phyloP scores from a whole-genome alignment of 2,113 vertebrate genomes.

The Brachyhypopomus occidentalis region DNA sequence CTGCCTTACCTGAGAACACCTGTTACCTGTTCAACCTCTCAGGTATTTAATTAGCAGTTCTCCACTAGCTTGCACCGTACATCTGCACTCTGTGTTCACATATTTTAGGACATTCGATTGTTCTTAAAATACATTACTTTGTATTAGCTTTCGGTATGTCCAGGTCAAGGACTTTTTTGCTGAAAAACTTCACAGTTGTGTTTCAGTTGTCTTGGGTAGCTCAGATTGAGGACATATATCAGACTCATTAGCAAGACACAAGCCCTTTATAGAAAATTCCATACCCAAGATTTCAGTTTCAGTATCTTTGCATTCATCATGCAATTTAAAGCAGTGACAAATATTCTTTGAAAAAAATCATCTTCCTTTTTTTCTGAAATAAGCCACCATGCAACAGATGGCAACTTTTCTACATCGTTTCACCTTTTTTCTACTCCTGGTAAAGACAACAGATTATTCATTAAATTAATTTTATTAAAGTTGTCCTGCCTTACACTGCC shows the following conservation, averaged over 20 bases:
- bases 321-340: too few species aligned
- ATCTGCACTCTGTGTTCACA: background rate
- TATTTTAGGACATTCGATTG: slow-evolving; percentile 33
- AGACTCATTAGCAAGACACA: slow-evolving; percentile 50
- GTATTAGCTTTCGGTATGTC: slow-evolving; percentile 37
- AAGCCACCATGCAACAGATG: slow-evolving; percentile 29
- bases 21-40: too few species aligned
- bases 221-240: slow-evolving; percentile 47
- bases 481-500: too few species aligned
- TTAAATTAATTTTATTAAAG: too few species aligned
- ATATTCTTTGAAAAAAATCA: background rate
- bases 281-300: slow-evolving; percentile 35
- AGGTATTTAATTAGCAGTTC: too few species aligned
- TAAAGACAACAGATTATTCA: too few species aligned
- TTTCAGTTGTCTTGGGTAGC: slow-evolving; percentile 42
- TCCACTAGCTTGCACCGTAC: too few species aligned
- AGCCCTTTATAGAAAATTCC: slow-evolving; percentile 41
- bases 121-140: slow-evolving; percentile 34
- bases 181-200: slow-evolving; percentile 46
- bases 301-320: too few species aligned
- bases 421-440: background rate
- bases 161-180: slow-evolving; percentile 44
- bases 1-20: too few species aligned
- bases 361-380: slow-evolving; percentile 46
- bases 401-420: too few species aligned